Base-by-base conservation (phyloP, 2,113 vertebrate genomes). In the Xenopus borealis region DNA sequence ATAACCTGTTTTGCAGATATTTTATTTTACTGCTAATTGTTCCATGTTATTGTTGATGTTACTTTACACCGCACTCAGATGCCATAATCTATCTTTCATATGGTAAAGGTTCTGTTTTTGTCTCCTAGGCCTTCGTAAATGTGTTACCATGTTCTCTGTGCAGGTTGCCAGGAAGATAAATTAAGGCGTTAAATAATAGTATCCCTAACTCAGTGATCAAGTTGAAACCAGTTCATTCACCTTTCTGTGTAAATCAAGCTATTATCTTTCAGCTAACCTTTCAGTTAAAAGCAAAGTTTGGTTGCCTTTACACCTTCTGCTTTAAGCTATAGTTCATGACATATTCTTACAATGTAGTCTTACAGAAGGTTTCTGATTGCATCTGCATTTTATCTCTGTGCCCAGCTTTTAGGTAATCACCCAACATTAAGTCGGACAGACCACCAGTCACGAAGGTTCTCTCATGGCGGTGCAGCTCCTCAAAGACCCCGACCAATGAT, bases 331-430 rank as follows among this genome's bases (percentile, higher is more conserved):
- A 79, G 79, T 80, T 68, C 72, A 72, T 79, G 80, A 81, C 52
- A 46, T 65, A 50, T 18, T 46, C 7, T 59, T 55, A 23, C 0
- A 47, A 1, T 44, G 27, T 19, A 4, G 16, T 1, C 3, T 40
- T 40, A 6, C 33, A 40, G 7, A 2, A 40, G 33, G 27, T 58
- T 17, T 58, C 67, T 75, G 84, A 71, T 80, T 85, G 23, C 87
- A 77, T 47, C 13, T 62, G 65, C 68, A 89, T 73, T 87, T 81
- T 72, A 65, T 91, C 76, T 91, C 87, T 88, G 79, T 85, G 80
- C 84, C 83, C 86, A 98, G 97, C 94, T 98, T 88, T 88, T 98
- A 90, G 95, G 96, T 71, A 97, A 94, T 84, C 91, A 94, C 0
- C 81, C 88, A 1, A 87, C 93, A 1, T 87, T 92, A 3, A 94